Evolutionary conservation across 2,113 vertebrate genomes (phyloP).

Genomic region (Poeciliopsis turrubarensis): DNA sequence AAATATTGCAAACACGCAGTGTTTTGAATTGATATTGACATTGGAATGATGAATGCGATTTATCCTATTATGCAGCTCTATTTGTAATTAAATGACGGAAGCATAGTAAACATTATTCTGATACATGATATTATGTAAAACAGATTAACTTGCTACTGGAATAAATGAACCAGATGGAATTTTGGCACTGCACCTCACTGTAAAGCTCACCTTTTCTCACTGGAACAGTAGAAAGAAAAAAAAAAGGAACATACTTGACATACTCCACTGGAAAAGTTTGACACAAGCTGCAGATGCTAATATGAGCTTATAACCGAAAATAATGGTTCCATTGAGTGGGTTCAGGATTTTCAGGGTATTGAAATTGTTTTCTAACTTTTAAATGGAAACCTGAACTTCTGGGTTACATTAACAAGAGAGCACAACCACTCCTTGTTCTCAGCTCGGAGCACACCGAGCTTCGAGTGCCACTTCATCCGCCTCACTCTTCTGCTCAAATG

Average conservation of each 20-base stretch:
- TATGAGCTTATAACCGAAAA: background rate
- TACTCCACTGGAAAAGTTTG: background rate
- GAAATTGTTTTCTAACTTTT: background rate
- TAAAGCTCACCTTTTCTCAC: background rate
- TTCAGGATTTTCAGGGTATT: background rate
- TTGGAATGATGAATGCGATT: background rate
- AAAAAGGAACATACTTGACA: background rate
- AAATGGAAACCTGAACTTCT: constrained; percentile 8
- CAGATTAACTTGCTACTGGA: background rate
- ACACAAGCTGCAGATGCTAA: background rate
- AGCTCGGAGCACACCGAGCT: constrained; percentile 10
- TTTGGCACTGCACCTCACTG: background rate
- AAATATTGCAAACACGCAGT: background rate
- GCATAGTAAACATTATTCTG: background rate
- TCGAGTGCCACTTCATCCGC: constrained; percentile 31
- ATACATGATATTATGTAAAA: background rate
- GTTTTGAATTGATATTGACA: background rate
- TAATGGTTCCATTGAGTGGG: background rate
- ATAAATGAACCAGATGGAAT: background rate
- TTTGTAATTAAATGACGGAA: background rate
- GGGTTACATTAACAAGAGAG: constrained; percentile 27
- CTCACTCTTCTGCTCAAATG: background rate
- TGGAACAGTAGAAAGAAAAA: background rate
- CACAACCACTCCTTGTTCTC: constrained; percentile 8
- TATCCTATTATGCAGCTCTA: background rate